These are phyloP conservation scores for Cryptophagus acutangulus DNA, from an alignment of 2,888 invertebrate genomes.

Conservation along the genomic window DNA sequence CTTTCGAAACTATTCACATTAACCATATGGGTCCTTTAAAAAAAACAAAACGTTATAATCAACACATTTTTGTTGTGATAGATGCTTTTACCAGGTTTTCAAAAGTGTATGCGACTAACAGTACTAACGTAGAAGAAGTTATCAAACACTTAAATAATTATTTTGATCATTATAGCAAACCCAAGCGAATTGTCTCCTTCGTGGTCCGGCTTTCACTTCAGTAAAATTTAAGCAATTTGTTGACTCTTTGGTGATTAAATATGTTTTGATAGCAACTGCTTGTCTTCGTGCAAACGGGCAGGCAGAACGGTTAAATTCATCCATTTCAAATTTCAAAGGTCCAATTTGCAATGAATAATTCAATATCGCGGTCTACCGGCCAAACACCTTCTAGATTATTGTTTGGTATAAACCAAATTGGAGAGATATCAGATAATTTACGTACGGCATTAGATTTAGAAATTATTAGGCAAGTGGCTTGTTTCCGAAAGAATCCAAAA, in stretches of 20 bases:
- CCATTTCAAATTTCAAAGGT: conserved; percentile 18
- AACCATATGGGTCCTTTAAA: conserved; percentile 7
- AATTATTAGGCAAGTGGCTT: conserved; percentile 6
- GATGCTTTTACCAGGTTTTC: conserved; percentile 7
- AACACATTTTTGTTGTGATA: conserved; percentile 6
- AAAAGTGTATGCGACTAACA: conserved; percentile 6
- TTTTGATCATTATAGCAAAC: conserved; percentile 18
- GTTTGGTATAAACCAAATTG: conserved; percentile 31
- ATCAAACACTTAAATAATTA: conserved; percentile 6
- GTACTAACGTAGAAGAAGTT: background rate
- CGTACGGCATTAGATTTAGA: conserved; percentile 5
- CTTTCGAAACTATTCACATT: conserved; percentile 5
- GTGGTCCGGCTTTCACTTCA: conserved; percentile 21
- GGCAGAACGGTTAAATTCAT: conserved; percentile 21
- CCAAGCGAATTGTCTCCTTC: conserved; percentile 19
- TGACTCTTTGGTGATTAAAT: conserved; percentile 11
- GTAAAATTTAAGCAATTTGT: conserved; percentile 17
- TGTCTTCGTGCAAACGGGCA: conserved; percentile 24
- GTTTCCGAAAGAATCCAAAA: conserved; percentile 1
- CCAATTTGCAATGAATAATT: conserved; percentile 27
- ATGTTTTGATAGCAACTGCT: conserved; percentile 20
- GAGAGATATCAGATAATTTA: conserved; percentile 21
- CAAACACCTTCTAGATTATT: conserved; percentile 29
- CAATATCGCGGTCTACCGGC: conserved; percentile 27
- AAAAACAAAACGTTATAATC: conserved; percentile 3